Percentiles rank a stretch among this genome's conserved stretches.
phyloP scores from a whole-genome alignment of 2,888 invertebrate species.

The Theristus sp. region DNA sequence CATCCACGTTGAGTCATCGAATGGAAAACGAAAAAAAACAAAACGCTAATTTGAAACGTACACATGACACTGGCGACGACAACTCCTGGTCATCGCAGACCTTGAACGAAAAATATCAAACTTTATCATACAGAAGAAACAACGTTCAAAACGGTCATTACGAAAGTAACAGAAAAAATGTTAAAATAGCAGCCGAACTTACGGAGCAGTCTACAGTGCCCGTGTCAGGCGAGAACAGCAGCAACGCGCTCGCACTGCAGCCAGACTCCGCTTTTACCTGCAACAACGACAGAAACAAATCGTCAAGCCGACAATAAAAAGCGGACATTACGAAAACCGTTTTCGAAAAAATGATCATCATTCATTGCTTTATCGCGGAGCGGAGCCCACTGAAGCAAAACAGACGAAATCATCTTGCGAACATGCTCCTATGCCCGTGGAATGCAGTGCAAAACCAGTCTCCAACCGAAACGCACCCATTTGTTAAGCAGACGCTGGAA shows the following conservation, averaged over 20 bases:
- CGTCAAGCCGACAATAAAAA: neutral
- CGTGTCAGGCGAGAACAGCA: neutral
- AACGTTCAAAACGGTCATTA: too few species aligned
- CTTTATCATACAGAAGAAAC: too few species aligned
- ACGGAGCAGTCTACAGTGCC: neutral
- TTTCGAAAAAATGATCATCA: too few species aligned
- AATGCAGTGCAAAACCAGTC: too few species aligned
- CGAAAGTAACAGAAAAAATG: too few species aligned
- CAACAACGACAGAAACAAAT: neutral
- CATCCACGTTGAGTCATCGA: too few species aligned
- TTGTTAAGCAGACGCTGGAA: conserved; percentile 14
- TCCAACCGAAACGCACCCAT: too few species aligned
- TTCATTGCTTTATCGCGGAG: too few species aligned
- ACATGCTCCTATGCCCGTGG: too few species aligned
- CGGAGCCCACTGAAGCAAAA: too few species aligned
- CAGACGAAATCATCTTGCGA: too few species aligned
- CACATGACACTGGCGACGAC: neutral
- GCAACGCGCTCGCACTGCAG: conserved; percentile 1
- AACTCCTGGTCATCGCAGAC: neutral
- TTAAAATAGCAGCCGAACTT: neutral
- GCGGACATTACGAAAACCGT: neutral
- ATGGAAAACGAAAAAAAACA: neutral
- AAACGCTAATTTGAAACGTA: neutral
- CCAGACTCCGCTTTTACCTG: neutral
- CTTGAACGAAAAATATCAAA: too few species aligned